Base-by-base conservation (phyloP, 1,140 invertebrate species). In the Tetramorium parvispinum region DNA sequence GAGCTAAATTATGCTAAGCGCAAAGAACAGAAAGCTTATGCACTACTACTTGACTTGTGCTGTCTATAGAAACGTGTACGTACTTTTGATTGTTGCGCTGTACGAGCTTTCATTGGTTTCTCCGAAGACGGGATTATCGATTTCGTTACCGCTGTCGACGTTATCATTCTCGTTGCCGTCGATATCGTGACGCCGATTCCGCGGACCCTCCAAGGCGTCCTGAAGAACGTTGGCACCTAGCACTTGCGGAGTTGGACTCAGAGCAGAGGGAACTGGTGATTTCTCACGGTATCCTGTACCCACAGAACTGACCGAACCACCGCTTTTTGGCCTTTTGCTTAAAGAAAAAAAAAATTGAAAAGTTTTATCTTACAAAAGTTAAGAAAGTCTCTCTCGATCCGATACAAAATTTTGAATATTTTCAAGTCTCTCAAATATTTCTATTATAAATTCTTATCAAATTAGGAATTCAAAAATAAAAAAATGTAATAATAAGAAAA, bases 81-180 rank as follows among this genome's bases (percentile, higher is more conserved):
- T 92, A 96, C 95, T 96, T 95, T 96, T 96, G 16, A 96, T 94
- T 0, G 95, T 96, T 32, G 95, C 93, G 53, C 94, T 95, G 59
- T 96, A 96, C 70, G 88, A 91, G 51, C 63, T 83, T 11, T 93
- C 93, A 75, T 93, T 94, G 16, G 93, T 92, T 27, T 94, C 92
- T 16, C 93, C 94, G 43, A 95, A 95, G 10, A 95, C 93, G 6
- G 94, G 94, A 92, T 95, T 95, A 55, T 94, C 94, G 8, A 94
- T 91, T 27, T 94, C 94, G 43, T 93, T 94, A 11, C 13, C 40
- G 5, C 37, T 71, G 4, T 13, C 40, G 0, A 70, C 57, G 0
- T 32, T 70, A 6, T 89, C 85, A 21, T 87, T 78, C 5, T 87
- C 79, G 13, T 87, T 78, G 16, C 76, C 24, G 32, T 85, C 73